These are phyloP conservation scores for Lineus longissimus DNA, from an alignment of 1,140 invertebrate species.

Conservation along the genomic window DNA sequence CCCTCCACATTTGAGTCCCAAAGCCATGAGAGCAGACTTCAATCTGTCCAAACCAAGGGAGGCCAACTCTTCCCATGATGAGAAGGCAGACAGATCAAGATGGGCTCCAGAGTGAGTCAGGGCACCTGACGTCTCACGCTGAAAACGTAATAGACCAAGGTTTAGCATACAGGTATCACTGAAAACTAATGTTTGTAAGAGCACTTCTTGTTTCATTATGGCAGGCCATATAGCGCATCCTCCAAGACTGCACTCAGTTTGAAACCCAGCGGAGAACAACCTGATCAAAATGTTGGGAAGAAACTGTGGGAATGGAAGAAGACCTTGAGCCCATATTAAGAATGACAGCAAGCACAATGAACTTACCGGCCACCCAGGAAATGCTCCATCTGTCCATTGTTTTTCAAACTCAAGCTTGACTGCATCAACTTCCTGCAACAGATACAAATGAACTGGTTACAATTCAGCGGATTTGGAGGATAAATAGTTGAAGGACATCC, in stretches of 20 bases:
- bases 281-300: too few relatives aligned
- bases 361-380: slow-evolving; percentile 89
- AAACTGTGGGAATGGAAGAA: too few relatives aligned
- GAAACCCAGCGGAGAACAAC: not conserved
- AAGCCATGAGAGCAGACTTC: slow-evolving; percentile 93
- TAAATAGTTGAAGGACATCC: not conserved
- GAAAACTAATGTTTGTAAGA: too few relatives aligned
- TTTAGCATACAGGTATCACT: too few relatives aligned
- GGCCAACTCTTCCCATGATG: slow-evolving; percentile 93
- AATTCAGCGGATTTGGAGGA: too few relatives aligned
- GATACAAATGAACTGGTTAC: slow-evolving; percentile 11
- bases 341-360: not conserved
- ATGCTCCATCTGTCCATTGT: slow-evolving; percentile 83
- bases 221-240: too few relatives aligned
- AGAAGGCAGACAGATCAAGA: slow-evolving; percentile 92
- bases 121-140: slow-evolving; percentile 92
- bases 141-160: slow-evolving; percentile 25
- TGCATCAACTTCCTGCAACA: slow-evolving; percentile 65
- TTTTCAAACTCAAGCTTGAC: slow-evolving; percentile 78
- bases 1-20: slow-evolving; percentile 98
- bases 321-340: too few relatives aligned
- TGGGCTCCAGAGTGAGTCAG: slow-evolving; percentile 86
- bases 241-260: too few relatives aligned
- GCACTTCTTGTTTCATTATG: too few relatives aligned
- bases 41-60: slow-evolving; percentile 93